Evolutionary conservation across 2,888 invertebrate genomes (phyloP).

Genomic region (Spicauda simplicius): DNA sequence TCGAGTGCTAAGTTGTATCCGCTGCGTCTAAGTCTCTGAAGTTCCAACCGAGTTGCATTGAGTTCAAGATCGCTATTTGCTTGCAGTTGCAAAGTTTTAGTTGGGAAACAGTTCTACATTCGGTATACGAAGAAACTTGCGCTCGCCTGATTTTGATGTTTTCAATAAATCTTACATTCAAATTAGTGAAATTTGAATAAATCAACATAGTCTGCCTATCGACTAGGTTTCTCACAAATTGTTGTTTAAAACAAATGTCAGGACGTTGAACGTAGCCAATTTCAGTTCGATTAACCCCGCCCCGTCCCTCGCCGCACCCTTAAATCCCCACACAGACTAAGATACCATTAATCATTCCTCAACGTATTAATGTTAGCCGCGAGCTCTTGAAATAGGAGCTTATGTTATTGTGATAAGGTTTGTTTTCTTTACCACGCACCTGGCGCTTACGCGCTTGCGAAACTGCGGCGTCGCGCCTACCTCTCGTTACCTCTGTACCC

Average conservation of each 20-base stretch:
- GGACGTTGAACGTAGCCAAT: constrained; percentile 74
- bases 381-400: constrained; percentile 55
- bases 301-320: constrained; percentile 52
- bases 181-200: constrained; percentile 45
- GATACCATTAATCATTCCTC: constrained; percentile 74
- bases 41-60: constrained; percentile 49
- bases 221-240: constrained; percentile 17
- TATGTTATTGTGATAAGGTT: constrained; percentile 58
- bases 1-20: constrained; percentile 41
- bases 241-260: constrained; percentile 61
- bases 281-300: constrained; percentile 78
- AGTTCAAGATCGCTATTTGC: constrained; percentile 49
- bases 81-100: constrained; percentile 35
- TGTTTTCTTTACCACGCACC: constrained; percentile 51
- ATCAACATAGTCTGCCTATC: constrained; percentile 49
- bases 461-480: constrained; percentile 50
- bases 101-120: constrained; percentile 55
- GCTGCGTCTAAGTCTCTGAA: constrained; percentile 43
- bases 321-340: constrained; percentile 44
- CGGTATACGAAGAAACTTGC: constrained; percentile 38
- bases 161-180: constrained; percentile 5
- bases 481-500: constrained; percentile 76
- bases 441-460: constrained; percentile 51
- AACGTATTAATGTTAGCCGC: constrained; percentile 58
- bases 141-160: neutral